phyloP scores from a whole-genome alignment of 2,888 invertebrate genomes.

The Mimachlamys varia region DNA sequence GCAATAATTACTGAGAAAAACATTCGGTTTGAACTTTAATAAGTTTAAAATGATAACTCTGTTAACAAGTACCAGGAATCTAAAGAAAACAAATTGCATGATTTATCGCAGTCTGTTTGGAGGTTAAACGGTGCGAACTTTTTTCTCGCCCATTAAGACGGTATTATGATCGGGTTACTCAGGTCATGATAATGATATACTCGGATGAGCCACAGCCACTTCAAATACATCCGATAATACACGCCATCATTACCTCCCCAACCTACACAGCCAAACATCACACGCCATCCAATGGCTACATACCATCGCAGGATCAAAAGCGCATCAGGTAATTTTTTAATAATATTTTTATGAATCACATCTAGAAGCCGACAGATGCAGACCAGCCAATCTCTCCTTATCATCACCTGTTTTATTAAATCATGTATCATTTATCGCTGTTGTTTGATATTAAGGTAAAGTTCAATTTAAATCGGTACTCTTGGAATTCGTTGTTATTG shows the following conservation, averaged over 20 bases:
- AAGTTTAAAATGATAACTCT: constrained; percentile 27
- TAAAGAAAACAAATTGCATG: constrained; percentile 23
- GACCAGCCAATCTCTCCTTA: not conserved
- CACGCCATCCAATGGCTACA: not conserved
- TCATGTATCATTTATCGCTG: not conserved
- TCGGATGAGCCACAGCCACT: not conserved
- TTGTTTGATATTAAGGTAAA: not conserved
- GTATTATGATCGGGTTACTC: not conserved
- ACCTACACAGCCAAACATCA: not conserved
- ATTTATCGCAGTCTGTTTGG: not conserved
- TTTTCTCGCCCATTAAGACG: not conserved
- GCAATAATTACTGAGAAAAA: constrained; percentile 13
- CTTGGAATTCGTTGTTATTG: too few relatives aligned
- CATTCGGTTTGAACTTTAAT: not conserved
- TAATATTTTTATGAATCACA: not conserved
- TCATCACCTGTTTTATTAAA: not conserved
- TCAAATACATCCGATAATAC: not conserved
- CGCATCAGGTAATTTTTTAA: not conserved
- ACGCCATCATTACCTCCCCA: not conserved
- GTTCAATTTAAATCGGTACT: not conserved
- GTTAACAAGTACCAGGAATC: not conserved
- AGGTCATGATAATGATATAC: constrained; percentile 22
- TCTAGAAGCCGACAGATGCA: not conserved
- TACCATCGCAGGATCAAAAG: not conserved
- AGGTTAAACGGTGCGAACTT: constrained; percentile 2